Base-by-base conservation (phyloP, 2,113 vertebrate species). In the Psittacara wagleri region DNA sequence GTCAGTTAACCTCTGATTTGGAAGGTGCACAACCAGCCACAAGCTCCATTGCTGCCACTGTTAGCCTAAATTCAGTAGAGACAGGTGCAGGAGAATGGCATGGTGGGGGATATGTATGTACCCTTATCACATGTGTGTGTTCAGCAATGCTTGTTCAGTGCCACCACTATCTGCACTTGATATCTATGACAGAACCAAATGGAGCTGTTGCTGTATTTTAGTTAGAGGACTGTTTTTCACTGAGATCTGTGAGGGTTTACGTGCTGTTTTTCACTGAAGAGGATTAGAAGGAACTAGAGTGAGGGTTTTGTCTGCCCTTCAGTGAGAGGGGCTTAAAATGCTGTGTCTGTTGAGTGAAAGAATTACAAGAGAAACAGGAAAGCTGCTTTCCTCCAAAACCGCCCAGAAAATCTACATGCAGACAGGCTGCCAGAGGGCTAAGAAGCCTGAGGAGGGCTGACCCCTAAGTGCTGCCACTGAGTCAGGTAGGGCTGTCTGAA, bases 181-280 rank as follows among this genome's bases (percentile, higher is more conserved):
- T 31, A 18, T 0, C 0, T 3, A 3, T 1, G 49, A 4, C 64
- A 78, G 31, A 81, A 31, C 15, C 1, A 2, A 3, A 2, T 1
- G 37, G 44, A 78, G 51, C 37, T 70, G 28, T 13, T 54, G 54
- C 55, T 37, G 27, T 24, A 3, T 19, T 78, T 94, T 14, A 74
- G 22, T 41, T 11, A 18, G 17, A 57, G n/a, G 10, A 24, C 8
- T 48, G 23, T 1, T 70, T 48, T 49, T 37, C 68, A 28, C 24
- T 1, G 5, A 37, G 25, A 8, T 23, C 25, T 12, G 41, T 5
- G 22, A 13, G 13, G 33, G 6, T 24, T 35, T 20, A n/a, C 14
- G n/a, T 7, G 24, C 8, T 43, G 25, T 2, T 70, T 44, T 46
- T 41, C 68, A 31, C 24, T 1, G 6, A 44, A 15, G 41, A 77